Percentiles rank a stretch among this genome's conserved stretches.
Evolutionary conservation across 2,113 vertebrate genomes (phyloP).

Genomic region (Nipponia nippon): DNA sequence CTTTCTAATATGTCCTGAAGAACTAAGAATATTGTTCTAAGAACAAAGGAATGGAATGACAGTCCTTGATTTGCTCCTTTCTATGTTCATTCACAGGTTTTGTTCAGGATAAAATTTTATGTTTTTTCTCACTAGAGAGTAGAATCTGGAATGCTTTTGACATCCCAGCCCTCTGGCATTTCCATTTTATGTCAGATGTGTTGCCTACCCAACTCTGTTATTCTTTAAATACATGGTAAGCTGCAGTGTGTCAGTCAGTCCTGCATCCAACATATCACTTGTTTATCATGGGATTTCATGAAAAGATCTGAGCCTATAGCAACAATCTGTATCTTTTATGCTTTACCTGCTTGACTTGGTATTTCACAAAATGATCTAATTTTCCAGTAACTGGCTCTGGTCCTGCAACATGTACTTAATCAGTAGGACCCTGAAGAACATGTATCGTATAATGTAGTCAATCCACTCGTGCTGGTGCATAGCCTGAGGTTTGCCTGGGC

Average conservation of each 20-base stretch:
- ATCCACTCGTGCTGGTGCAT: background rate
- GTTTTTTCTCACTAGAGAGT: background rate
- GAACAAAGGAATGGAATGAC: background rate
- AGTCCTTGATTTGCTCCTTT: background rate
- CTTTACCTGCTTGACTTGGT: background rate
- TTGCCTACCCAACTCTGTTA: background rate
- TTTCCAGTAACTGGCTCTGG: background rate
- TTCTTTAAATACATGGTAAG: background rate
- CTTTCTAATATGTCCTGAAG: background rate
- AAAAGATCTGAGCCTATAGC: background rate
- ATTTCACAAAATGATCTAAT: background rate
- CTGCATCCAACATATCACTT: background rate
- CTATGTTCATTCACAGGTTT: background rate
- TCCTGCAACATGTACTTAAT: background rate
- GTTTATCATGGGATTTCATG: background rate
- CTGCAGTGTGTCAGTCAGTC: background rate
- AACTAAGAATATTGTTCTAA: background rate
- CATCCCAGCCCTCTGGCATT: background rate
- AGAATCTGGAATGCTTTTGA: background rate
- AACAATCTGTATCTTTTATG: background rate
- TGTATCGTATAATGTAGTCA: background rate
- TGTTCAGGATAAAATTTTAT: background rate
- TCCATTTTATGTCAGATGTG: background rate
- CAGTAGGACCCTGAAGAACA: background rate
- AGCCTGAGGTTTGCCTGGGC: background rate